These are phyloP conservation scores for Cercocebus atys DNA, from an alignment of 2,113 vertebrate species.

Conservation along the genomic window DNA sequence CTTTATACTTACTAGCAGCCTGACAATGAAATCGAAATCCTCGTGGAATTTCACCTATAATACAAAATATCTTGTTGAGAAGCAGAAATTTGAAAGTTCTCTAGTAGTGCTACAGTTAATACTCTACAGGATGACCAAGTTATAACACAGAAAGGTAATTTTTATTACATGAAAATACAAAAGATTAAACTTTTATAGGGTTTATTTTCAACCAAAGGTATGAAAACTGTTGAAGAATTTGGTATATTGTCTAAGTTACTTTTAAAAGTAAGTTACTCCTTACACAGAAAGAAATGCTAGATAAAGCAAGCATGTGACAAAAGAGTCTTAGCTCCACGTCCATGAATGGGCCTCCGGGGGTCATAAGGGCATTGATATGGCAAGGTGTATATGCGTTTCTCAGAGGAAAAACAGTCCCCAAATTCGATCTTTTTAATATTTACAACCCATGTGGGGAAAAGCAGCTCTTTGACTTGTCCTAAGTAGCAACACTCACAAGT, in stretches of 20 bases:
- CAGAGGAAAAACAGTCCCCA: not conserved
- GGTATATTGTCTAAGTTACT: not conserved
- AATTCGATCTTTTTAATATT: not conserved
- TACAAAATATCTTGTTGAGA: slow-evolving; percentile 40
- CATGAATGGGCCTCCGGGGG: too few species aligned
- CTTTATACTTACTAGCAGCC: slow-evolving; percentile 83
- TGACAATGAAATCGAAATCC: slow-evolving; percentile 90
- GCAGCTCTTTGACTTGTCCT: not conserved
- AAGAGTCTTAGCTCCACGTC: not conserved
- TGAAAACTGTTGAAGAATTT: not conserved
- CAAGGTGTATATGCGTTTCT: not conserved
- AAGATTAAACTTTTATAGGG: not conserved
- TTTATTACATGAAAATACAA: not conserved
- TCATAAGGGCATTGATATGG: not conserved
- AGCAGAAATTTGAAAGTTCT: not conserved
- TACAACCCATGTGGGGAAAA: not conserved
- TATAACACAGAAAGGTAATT: not conserved
- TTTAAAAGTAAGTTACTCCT: not conserved
- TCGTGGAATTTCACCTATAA: slow-evolving; percentile 85
- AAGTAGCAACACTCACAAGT: not conserved
- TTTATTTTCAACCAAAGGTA: not conserved
- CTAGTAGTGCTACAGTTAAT: not conserved
- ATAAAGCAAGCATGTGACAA: not conserved
- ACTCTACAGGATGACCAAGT: not conserved
- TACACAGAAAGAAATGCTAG: not conserved